Evolutionary conservation across 2,888 invertebrate species (phyloP), one percentile per base, ranked within the genome.

Genomic region (Merodon equestris): DNA sequence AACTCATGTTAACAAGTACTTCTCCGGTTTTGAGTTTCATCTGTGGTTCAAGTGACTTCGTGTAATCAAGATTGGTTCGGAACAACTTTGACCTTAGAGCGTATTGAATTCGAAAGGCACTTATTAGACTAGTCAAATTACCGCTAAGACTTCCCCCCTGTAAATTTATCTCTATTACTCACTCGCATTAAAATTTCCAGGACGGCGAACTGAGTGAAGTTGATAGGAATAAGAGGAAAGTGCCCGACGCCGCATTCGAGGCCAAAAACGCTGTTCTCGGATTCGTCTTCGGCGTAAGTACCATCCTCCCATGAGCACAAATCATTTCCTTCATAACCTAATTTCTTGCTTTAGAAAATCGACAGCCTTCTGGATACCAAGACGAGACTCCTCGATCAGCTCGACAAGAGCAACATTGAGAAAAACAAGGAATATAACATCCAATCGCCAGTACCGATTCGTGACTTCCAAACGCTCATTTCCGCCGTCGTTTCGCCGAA

Each of bases 271-370:
- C 94, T 57, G 91, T 95, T 82, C 91, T 95, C 85, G 94, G 94
- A 87, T 94, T 95, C 88, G 94, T 95, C 40, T 95, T 95, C 87
- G 94, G 95, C 89, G 95, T 95, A 92, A 94, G 91, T 91, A n/a
- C 40, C 40, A 44, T 3, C n/a, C 44, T 36, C 9, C 45, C 51
- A 38, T 15, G 44, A 4, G 14, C 36, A 17, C 12, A 36, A n/a
- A 71, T 36, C n/a, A 44, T 34, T 13, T 27, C 68, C 57, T 57
- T 77, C 57, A 48, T 36, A 40, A 40, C 83, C 85, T 91, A 17
- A 13, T 82, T 91, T 14, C 56, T 27, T 13, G 48, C 66, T 82
- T 40, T 81, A 95, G 95, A 95, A 95, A 93, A 91, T 95, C 90
- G 94, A 95, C 90, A 92, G 93, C 81, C 91, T 95, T 88, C 91